Conservation (phyloP, 2,113 vertebrate genomes). For the Hippocampus zosterae region DNA sequence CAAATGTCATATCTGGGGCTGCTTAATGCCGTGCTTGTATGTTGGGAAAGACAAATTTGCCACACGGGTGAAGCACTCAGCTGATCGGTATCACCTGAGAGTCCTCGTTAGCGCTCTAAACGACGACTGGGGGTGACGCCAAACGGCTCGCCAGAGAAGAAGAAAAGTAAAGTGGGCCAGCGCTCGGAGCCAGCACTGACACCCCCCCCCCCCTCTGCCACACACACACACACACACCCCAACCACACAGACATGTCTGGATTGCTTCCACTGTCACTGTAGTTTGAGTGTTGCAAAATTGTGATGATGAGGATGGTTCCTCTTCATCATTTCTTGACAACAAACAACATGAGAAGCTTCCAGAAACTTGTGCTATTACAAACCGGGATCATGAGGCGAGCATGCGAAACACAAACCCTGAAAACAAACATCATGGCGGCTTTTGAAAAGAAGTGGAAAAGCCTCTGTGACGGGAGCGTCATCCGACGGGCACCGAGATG, state of each 20-base stretch:
- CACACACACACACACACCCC: background rate
- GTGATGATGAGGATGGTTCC: background rate
- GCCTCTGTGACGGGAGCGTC: background rate
- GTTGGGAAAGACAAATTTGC: background rate
- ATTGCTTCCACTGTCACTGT: conserved; percentile 2
- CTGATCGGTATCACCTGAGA: conserved; percentile 17
- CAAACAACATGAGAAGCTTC: background rate
- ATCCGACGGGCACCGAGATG: background rate
- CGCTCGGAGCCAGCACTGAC: conserved; percentile 27
- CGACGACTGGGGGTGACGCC: conserved; percentile 10
- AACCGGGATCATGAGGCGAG: background rate
- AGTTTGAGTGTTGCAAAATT: background rate
- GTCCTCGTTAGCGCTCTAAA: conserved; percentile 7
- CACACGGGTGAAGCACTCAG: conserved; percentile 9
- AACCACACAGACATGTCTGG: background rate
- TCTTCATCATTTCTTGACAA: background rate
- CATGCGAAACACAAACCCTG: too few relatives aligned
- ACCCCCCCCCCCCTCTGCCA: too few relatives aligned
- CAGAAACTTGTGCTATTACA: background rate
- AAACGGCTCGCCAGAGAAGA: conserved; percentile 8
- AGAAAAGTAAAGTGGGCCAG: conserved; percentile 7
- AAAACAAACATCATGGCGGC: too few relatives aligned
- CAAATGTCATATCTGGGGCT: too few relatives aligned
- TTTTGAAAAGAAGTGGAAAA: background rate
- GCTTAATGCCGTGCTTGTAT: background rate